Evolutionary conservation across 2,113 vertebrate genomes (phyloP).

Genomic region (Tragelaphus scriptus): DNA sequence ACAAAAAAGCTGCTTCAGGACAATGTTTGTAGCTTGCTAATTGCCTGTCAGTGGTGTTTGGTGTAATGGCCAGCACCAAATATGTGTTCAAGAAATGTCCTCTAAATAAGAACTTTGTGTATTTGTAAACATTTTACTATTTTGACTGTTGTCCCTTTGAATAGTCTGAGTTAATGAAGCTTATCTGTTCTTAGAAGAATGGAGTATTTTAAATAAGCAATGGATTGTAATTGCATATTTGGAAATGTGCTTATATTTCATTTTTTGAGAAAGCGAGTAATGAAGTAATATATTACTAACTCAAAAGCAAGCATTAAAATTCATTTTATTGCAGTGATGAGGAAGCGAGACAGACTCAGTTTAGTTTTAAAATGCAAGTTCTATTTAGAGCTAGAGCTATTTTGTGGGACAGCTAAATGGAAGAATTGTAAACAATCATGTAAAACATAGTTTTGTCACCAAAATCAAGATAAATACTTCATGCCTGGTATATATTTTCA

Average conservation of each 20-base stretch:
- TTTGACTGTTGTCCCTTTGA: background rate
- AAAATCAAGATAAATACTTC: background rate
- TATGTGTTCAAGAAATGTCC: background rate
- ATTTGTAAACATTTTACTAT: conserved; percentile 1
- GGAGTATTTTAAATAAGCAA: background rate
- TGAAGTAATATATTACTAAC: background rate
- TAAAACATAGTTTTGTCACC: background rate
- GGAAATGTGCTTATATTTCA: background rate
- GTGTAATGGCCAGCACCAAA: background rate
- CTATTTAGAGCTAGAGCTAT: background rate
- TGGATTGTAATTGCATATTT: background rate
- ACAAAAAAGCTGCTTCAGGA: background rate
- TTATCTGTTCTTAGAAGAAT: background rate
- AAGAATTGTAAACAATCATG: background rate
- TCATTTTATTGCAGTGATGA: background rate
- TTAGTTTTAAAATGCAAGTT: background rate
- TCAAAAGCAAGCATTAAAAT: background rate
- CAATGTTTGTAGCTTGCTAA: background rate
- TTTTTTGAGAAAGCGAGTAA: background rate
- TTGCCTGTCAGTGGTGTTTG: background rate
- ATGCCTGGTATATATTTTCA: background rate
- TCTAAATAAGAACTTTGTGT: background rate
- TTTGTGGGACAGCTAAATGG: background rate
- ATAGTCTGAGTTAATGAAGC: background rate
- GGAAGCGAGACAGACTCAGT: background rate